Base-by-base conservation (phyloP, 2,888 invertebrate species). In the Nephrotoma guestfalica region DNA sequence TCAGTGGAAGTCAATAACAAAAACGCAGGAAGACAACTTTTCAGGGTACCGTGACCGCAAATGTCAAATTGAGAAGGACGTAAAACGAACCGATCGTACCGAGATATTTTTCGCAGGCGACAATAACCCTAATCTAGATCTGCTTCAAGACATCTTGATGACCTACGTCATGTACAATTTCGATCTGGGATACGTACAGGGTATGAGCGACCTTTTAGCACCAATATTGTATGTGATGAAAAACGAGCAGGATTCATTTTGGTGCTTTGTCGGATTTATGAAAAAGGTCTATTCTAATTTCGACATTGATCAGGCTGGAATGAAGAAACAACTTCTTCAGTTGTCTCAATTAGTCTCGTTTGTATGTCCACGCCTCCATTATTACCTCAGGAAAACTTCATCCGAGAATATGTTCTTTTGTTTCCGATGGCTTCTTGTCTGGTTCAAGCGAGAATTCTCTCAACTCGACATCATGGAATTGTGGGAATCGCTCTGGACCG, bases 81-180 rank as follows among this genome's bases (percentile, higher is more conserved):
- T 99, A 0, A 97, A 96, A 88, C 93, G 99, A 88, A 99, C 99
- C 0, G 99, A 99, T 90, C 93, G 99, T 88, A 96, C 96, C 0
- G 95, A 97, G 89, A 94, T 95, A 6, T 99, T 96, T 91, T 99
- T 95, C 91, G 95, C 97, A n/a, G 99, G 98, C 0, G 98, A 98
- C 88, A 94, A 97, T 89, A 99, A 99, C 91, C 94, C 96, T 0
- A 98, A 99, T 91, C 92, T 99, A 86, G 93, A 94, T 87, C 93
- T 96, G 13, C 92, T 99, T 3, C 95, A 96, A 89, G 98, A 99
- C 90, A 97, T 99, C 88, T 93, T 99, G 3, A 97, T 99, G 97
- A 99, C 99, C 0, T 99, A 99, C 90, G 96, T 98, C 57, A 99
- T 99, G 99, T 99, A 98, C 90, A 98, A 99, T 93, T 99, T 99